Evolutionary conservation across 2,113 vertebrate genomes (phyloP).

Genomic region (Pomatostomus ruficeps): DNA sequence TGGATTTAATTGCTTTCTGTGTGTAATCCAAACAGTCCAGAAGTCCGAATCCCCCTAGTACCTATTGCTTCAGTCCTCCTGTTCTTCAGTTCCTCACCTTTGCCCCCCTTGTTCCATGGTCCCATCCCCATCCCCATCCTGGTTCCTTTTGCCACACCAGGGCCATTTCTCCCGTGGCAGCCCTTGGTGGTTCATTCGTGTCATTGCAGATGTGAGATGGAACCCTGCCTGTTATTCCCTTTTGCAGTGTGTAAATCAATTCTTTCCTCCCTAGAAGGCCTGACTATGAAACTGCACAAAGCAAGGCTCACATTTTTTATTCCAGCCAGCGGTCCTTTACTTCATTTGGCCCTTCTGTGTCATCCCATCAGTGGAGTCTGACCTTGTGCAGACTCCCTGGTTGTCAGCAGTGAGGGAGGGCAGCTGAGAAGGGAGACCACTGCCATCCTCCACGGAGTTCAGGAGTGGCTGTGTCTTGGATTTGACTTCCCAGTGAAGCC

Average conservation of each 20-base stretch:
- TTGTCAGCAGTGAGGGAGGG: background rate
- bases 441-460: accelerated
- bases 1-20: background rate
- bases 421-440: background rate
- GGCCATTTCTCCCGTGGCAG: background rate
- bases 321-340: background rate
- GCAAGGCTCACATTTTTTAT: background rate
- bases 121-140: background rate
- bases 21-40: background rate
- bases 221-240: background rate
- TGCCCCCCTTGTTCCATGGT: accelerated
- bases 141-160: accelerated
- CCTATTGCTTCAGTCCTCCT: background rate
- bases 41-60: background rate
- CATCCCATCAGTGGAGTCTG: background rate
- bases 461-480: background rate
- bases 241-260: background rate
- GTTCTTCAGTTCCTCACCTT: background rate
- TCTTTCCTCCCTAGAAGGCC: background rate
- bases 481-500: background rate
- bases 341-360: background rate
- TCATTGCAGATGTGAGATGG: accelerated
- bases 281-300: background rate
- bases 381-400: background rate
- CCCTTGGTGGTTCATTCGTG: background rate